Evolutionary conservation across 1,140 invertebrate species (phyloP).

Genomic region (Anastrepha ludens): DNA sequence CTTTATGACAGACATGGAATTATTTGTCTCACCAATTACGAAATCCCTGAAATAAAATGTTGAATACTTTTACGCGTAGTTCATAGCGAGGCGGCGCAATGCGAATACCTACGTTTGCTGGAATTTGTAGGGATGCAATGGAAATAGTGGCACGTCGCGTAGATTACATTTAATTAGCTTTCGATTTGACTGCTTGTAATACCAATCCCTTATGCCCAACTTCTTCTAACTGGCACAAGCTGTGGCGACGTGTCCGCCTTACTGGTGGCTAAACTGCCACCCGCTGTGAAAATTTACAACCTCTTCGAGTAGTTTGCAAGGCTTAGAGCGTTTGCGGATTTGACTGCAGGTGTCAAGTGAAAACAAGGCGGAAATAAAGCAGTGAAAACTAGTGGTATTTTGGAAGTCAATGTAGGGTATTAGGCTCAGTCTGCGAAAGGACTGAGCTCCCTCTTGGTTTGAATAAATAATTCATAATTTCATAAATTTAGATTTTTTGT

Average conservation of each 20-base stretch:
- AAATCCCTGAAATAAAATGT: constrained; percentile 12
- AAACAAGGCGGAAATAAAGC: no score
- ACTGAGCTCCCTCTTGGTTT: no score
- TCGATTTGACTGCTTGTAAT: constrained; percentile 32
- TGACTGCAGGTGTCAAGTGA: background rate
- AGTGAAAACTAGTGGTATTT: no score
- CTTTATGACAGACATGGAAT: constrained; percentile 39
- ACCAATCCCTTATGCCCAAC: background rate
- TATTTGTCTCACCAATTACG: constrained; percentile 44
- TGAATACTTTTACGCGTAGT: constrained; percentile 3
- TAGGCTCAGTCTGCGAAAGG: no score
- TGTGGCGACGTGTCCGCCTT: background rate
- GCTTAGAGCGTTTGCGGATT: background rate
- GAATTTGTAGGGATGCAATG: background rate
- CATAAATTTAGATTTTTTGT: no score
- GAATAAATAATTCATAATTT: no score
- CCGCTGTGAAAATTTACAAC: background rate
- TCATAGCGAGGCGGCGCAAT: background rate
- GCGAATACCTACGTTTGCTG: background rate
- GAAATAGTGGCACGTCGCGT: constrained; percentile 38
- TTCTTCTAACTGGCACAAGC: background rate
- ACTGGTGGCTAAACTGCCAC: background rate
- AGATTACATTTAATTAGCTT: constrained; percentile 54
- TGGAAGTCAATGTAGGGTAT: no score
- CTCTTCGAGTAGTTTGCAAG: background rate